Base-by-base conservation (phyloP, 23 tunicate species). In the Clavelina lepadiformis region DNA sequence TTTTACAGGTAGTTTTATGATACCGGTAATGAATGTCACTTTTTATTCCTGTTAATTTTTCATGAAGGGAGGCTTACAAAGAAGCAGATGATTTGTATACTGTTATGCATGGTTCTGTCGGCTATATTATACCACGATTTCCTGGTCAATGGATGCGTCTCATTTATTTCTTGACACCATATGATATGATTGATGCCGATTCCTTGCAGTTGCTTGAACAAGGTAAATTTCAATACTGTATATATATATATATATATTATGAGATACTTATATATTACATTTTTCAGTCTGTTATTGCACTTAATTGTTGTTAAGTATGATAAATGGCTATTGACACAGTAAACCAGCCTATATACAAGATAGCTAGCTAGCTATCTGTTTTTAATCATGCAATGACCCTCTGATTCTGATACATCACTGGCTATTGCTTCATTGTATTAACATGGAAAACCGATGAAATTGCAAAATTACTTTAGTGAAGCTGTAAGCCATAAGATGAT, bases 161-260 rank as follows among this genome's bases (percentile, higher is more conserved):
- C 11, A 66, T 49, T 28, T 86, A 77, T 46, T 86, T 59, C 35
- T 51, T 86, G n/a, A 78, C 95, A 8, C 95, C 95, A 24, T 78
- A 86, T 56, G 95, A 86, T 49, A 37, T 86, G 51, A 51, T 86
- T 3, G 80, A 86, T 38, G 37, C 58, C 13, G 35, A 31, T 29
- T 51, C 37, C 30, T 38, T 33, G 18, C 55, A 32, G 38, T 26
- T 58, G n/a, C 26, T 23, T 31, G 76, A 78, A 46, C 35, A 68
- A 56, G 47, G 84, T 78, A 47, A 1, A 58, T 53, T 0, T 15
- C 0, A 20, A 31, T 11, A 45, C 19, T 18, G 31, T 11, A 28
- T 41, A 23, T 30, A 45, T 24, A 45, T 22, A 7, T 13, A 41
- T 62, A 23, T 7, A 19, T 54, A 7, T 19, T 21, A 54, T 54